Conservation (phyloP, 2,888 invertebrate genomes). For the Perdita meconis region DNA sequence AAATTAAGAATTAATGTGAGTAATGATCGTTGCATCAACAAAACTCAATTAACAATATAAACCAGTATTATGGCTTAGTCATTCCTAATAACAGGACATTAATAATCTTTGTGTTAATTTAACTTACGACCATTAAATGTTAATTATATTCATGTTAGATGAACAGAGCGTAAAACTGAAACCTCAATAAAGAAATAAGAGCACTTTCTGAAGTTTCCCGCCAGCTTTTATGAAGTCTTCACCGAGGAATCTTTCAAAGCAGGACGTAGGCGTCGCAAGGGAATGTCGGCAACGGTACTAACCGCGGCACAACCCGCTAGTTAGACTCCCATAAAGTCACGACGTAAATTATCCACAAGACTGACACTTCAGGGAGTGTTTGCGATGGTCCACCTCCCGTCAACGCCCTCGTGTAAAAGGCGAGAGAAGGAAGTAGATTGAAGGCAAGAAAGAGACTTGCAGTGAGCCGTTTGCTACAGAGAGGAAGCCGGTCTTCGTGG, state of each 20-base stretch:
- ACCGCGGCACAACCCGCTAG: constrained; percentile 80
- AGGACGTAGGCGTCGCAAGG: constrained; percentile 75
- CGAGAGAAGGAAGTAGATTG: constrained; percentile 16
- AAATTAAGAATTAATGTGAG: too few relatives aligned
- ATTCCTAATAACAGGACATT: too few relatives aligned
- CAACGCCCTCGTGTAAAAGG: constrained; percentile 82
- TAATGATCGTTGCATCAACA: too few relatives aligned
- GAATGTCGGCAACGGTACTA: constrained; percentile 64
- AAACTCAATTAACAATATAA: too few relatives aligned
- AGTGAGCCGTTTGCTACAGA: neutral
- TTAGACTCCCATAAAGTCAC: constrained; percentile 83
- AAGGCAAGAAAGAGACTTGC: neutral
- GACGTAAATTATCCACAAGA: constrained; percentile 81
- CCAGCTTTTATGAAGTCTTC: constrained; percentile 48
- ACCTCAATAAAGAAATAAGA: neutral
- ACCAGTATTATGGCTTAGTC: too few relatives aligned
- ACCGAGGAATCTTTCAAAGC: constrained; percentile 16
- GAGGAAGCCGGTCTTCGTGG: neutral
- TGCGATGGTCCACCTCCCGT: constrained; percentile 84
- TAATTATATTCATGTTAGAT: neutral
- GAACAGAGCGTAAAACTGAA: neutral
- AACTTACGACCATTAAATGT: too few relatives aligned
- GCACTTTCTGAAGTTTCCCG: neutral
- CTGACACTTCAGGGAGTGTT: constrained; percentile 79
- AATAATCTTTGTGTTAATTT: too few relatives aligned